Evolutionary conservation across 2,888 invertebrate genomes (phyloP), one percentile per base, ranked within the genome.

Genomic region (Drosophila pseudotalamancana): DNA sequence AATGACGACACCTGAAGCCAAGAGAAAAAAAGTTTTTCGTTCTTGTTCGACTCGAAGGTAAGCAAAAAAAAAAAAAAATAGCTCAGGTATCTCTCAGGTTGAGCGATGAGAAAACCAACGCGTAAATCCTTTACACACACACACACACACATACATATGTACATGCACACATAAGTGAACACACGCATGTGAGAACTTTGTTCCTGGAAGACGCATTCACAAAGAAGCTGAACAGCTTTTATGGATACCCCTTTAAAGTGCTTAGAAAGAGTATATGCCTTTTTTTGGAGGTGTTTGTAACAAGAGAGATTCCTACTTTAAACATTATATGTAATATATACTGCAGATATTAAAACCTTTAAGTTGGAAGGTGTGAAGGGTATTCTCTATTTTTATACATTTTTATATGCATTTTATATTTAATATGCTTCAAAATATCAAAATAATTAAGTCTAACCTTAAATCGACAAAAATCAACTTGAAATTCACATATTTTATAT

Each of bases 81-180:
- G 85, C 85, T 85, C 82, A 85, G 85, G 85, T 81, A 85, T 85
- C 82, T 73, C 29, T 43, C 18, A 19, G 43, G 71, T 68, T 59
- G 65, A 71, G 73, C 67, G 78, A 76, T 84, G 75, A 49, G 56
- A 51, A 66, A 50, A 72, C 51, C 55, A 73, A 84, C 76, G 73
- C 80, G 79, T 82, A 81, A 85, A 79, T 81, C 81, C 81, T 85
- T 81, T 85, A 71, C 66, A 83, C 77, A 77, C 56, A 77, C 50
- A 70, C 50, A 45, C 35, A 55, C 53, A 65, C 50, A 6, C 31
- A 31, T 3, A 29, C 9, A 69, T 27, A 35, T n/a, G n/a, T 46
- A 37, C 32, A 45, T 12, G 42, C 12, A 45, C n/a, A 31, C 25
- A 11, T 8, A 18, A 43, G 43, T 1, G 25, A 25, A 19, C 9